A percentile compares a stretch with the other conserved stretches of the same genome.
Conservation (phyloP, 2,113 vertebrate genomes). For the Seriola dumerili region DNA sequence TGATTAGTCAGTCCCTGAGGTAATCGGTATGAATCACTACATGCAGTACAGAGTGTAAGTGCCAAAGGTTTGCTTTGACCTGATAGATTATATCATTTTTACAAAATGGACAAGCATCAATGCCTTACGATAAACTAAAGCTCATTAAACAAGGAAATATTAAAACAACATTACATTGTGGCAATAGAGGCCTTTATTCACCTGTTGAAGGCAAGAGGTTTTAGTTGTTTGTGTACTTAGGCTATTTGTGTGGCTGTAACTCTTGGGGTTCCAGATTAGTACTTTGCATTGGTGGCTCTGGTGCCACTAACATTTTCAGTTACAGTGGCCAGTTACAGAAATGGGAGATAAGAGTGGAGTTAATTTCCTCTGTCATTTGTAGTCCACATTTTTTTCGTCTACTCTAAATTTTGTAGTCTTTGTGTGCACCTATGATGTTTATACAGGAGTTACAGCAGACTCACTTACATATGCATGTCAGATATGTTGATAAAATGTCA, state of each 20-base stretch:
- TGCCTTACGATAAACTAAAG: background rate
- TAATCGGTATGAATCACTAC: background rate
- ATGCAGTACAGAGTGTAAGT: background rate
- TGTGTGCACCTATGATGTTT: background rate
- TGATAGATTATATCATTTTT: background rate
- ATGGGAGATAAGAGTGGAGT: background rate
- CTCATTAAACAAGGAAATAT: background rate
- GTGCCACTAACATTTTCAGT: background rate
- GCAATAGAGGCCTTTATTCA: background rate
- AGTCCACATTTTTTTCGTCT: background rate
- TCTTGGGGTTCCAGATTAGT: background rate
- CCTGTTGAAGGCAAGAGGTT: background rate
- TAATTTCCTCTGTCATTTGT: background rate
- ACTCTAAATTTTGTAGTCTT: background rate
- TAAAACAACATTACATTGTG: background rate
- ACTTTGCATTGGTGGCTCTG: background rate
- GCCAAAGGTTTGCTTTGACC: background rate
- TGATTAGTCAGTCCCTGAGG: background rate
- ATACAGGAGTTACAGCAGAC: background rate
- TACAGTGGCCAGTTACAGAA: background rate
- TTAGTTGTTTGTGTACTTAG: background rate
- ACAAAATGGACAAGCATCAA: background rate
- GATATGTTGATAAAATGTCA: background rate
- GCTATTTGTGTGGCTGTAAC: background rate
- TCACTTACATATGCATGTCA: background rate